phyloP scores from a whole-genome alignment of 1,140 invertebrate species.

The Drosophila subobscura region DNA sequence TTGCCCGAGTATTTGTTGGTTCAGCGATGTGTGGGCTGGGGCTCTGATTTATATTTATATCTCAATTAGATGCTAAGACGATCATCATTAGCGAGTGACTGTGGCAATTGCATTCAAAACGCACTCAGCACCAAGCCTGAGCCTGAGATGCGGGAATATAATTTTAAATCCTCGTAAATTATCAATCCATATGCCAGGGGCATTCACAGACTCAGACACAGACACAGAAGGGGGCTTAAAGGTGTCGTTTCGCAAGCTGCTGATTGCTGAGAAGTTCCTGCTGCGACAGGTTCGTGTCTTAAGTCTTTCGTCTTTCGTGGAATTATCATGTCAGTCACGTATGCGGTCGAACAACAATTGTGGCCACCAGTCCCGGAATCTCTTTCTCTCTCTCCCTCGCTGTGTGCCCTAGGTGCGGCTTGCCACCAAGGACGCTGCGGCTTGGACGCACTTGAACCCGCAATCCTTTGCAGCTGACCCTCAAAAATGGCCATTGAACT shows the following conservation, averaged over 20 bases:
- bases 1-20: slow-evolving; percentile 45
- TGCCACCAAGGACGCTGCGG: slow-evolving; percentile 69
- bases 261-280: slow-evolving; percentile 65
- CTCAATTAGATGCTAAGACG: slow-evolving; percentile 69
- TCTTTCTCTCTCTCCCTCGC: too few relatives aligned
- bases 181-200: slow-evolving; percentile 76
- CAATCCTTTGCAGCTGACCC: slow-evolving; percentile 41
- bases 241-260: slow-evolving; percentile 32
- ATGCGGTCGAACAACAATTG: slow-evolving; percentile 55
- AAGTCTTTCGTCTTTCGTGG: slow-evolving; percentile 54
- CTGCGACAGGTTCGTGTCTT: slow-evolving; percentile 59
- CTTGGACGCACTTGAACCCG: slow-evolving; percentile 70
- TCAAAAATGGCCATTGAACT: slow-evolving; percentile 74
- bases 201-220: slow-evolving; percentile 39
- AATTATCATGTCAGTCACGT: slow-evolving; percentile 67
- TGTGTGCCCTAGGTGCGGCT: neutral
- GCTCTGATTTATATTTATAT: slow-evolving; percentile 41
- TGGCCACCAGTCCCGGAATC: slow-evolving; percentile 27
- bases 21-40: slow-evolving; percentile 47
- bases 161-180: slow-evolving; percentile 44
- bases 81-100: slow-evolving; percentile 57
- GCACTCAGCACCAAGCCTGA: slow-evolving; percentile 44
- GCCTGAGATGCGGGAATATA: slow-evolving; percentile 36
- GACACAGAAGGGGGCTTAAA: slow-evolving; percentile 39
- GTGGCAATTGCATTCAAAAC: slow-evolving; percentile 48